Evolutionary conservation across 2,888 invertebrate genomes (phyloP).

Genomic region (Lasioglossum lativentre): DNA sequence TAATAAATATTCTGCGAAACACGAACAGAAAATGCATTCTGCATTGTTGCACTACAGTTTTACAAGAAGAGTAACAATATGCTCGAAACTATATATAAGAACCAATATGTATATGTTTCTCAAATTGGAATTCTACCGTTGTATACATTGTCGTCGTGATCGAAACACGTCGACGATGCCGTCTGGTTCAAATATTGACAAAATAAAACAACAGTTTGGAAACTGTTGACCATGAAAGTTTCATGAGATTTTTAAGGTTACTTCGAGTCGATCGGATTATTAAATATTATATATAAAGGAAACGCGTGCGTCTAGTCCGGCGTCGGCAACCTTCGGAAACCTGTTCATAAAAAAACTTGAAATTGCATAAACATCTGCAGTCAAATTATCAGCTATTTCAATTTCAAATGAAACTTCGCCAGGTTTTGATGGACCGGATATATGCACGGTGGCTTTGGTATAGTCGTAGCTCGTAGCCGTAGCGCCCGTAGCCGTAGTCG

Average conservation of each 20-base stretch:
- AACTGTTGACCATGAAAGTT: background rate
- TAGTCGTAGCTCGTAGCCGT: no score
- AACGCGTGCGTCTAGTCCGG: background rate
- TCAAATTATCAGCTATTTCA: conserved; percentile 8
- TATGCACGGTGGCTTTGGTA: conserved; percentile 33
- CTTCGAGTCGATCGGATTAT: background rate
- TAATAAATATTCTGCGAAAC: background rate
- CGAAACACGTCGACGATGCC: background rate
- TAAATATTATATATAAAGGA: background rate
- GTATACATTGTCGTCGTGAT: background rate
- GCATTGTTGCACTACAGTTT: background rate
- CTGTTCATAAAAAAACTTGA: background rate
- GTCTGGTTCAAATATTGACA: background rate
- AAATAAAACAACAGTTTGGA: background rate
- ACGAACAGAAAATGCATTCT: background rate
- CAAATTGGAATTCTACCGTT: background rate
- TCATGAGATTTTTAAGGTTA: conserved; percentile 3
- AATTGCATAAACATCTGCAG: conserved; percentile 1
- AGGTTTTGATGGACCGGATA: conserved; percentile 39
- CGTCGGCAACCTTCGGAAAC: background rate
- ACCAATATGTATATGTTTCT: background rate
- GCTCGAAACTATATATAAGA: background rate
- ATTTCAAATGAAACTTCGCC: conserved; percentile 29
- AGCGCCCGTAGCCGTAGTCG: background rate
- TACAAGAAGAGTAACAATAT: background rate